Conservation (phyloP, 2,888 invertebrate species). For the Xanthia icteritia region DNA sequence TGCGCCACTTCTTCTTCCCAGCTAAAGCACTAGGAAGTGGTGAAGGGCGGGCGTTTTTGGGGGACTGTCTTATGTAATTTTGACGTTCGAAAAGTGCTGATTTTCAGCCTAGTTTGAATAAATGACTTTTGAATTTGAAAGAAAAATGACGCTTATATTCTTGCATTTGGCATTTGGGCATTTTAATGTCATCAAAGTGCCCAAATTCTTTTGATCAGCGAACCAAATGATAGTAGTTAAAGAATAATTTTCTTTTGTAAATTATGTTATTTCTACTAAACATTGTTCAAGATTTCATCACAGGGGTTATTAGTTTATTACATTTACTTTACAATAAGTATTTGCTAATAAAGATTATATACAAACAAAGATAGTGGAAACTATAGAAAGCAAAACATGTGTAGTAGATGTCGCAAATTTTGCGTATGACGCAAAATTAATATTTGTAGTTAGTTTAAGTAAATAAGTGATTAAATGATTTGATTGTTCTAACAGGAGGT, state of each 20-base stretch:
- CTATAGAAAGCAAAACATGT: constrained; percentile 27
- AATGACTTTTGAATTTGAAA: no score
- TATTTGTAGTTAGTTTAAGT: constrained; percentile 26
- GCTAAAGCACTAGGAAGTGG: no score
- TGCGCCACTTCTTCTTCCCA: no score
- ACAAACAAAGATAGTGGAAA: constrained; percentile 45
- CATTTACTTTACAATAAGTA: constrained; percentile 23
- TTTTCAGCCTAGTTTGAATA: no score
- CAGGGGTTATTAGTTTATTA: constrained; percentile 17
- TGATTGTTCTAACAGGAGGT: constrained; percentile 28
- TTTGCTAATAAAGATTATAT: constrained; percentile 23
- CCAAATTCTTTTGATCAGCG: not conserved
- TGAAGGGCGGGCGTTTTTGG: no score
- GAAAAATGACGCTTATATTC: not conserved
- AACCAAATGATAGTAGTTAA: not conserved
- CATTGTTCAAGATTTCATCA: constrained; percentile 28
- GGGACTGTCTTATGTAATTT: no score
- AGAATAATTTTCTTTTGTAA: not conserved
- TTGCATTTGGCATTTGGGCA: no score
- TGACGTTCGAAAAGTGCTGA: no score
- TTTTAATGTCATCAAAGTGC: not conserved
- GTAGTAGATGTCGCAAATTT: constrained; percentile 27
- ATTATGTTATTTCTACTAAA: not conserved
- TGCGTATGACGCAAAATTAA: constrained; percentile 36
- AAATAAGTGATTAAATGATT: constrained; percentile 27